Evolutionary conservation across 2,888 invertebrate genomes (phyloP).

Genomic region (Drosophila mercatorum): DNA sequence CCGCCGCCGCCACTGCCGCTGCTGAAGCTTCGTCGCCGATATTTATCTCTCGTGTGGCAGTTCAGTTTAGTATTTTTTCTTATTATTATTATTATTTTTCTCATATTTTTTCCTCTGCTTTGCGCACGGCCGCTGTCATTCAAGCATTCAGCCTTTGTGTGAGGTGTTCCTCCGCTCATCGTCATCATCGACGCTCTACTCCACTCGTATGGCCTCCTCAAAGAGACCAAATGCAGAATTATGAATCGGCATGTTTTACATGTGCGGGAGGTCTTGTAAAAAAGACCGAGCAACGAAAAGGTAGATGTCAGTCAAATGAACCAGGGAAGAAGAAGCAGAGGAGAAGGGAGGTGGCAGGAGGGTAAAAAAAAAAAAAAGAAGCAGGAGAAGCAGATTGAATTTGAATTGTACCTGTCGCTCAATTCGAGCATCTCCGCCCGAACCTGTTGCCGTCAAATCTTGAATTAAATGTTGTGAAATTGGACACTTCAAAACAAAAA

Average conservation of each 20-base stretch:
- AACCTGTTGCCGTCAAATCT: conserved; percentile 70
- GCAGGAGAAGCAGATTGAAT: conserved; percentile 19
- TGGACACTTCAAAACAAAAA: conserved; percentile 75
- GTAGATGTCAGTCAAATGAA: conserved; percentile 12
- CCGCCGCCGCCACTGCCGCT: conserved; percentile 5
- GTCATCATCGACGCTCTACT: conserved; percentile 52
- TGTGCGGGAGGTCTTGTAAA: conserved; percentile 81
- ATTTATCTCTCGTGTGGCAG: conserved; percentile 61
- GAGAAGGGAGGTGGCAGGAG: no score
- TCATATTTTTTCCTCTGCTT: not conserved
- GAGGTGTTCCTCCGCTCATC: conserved; percentile 50
- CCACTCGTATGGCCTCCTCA: conserved; percentile 59
- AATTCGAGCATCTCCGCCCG: conserved; percentile 42
- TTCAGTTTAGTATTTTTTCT: conserved; percentile 46
- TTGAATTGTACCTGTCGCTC: conserved; percentile 70
- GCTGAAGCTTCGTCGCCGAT: conserved; percentile 35
- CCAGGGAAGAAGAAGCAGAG: not conserved
- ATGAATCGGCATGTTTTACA: conserved; percentile 82
- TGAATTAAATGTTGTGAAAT: conserved; percentile 81
- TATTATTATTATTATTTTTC: conserved; percentile 26
- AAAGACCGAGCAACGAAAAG: conserved; percentile 3
- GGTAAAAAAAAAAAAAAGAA: not conserved
- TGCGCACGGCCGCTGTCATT: conserved; percentile 58
- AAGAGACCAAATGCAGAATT: conserved; percentile 73
- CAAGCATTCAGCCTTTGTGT: conserved; percentile 63